A percentile compares a stretch with the other conserved stretches of the same genome.
Evolutionary conservation across 37 sponge, comb jelly and placozoan species (phyloP).

Genomic region (Petrosia ficiformis): DNA sequence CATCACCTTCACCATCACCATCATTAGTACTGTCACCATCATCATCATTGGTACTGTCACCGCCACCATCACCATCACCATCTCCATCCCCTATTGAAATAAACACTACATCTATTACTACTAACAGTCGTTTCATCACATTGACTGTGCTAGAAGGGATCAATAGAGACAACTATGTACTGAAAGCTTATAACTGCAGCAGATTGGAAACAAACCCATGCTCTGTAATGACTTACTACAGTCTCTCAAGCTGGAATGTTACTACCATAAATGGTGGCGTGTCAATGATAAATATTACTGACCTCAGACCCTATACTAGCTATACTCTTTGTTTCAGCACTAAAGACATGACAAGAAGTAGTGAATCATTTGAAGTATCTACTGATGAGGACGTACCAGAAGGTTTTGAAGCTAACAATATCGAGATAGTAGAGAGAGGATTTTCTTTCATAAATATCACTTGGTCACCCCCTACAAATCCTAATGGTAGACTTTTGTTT

Average conservation of each 20-base stretch:
- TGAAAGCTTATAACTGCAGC: not conserved
- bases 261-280: not conserved
- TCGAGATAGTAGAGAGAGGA: not conserved
- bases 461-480: not conserved
- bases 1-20: no score
- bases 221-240: not conserved
- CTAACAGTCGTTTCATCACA: not conserved
- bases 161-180: not conserved
- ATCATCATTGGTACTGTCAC: not conserved
- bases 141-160: not conserved
- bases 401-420: constrained; percentile 6
- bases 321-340: not conserved
- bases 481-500: not conserved
- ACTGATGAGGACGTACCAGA: not conserved
- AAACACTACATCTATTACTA: not conserved
- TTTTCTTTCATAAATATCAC: not conserved
- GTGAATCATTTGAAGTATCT: not conserved
- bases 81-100: not conserved
- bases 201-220: not conserved
- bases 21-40: no score
- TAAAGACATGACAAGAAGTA: not conserved
- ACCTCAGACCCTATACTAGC: not conserved
- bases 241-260: not conserved
- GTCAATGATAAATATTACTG: not conserved
- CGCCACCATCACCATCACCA: not conserved